Evolutionary conservation across 92 coral and sea anemone genomes (phyloP), one percentile per base, ranked within the genome.

Genomic region (Epizoanthus fatuus): DNA sequence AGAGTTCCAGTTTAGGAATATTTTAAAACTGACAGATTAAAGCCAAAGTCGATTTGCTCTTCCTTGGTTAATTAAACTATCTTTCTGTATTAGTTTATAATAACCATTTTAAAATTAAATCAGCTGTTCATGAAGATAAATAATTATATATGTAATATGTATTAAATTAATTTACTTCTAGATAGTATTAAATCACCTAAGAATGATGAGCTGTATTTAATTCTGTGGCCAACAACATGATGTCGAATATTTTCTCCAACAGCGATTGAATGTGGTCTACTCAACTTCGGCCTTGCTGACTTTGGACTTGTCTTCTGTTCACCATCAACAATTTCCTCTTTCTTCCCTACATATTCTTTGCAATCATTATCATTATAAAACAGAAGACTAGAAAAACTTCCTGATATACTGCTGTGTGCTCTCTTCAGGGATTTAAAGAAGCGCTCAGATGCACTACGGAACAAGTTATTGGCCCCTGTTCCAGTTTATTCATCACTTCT

Each of bases 391-490:
- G 92, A 92, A 47, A 95, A 82, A 57, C 98, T 95, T 85, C 96
- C 93, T 57, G 98, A 90, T 19, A 95, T 19, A 63, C 91, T 95
- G 39, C 93, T 90, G 65, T 86, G 92, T 0, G 93, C 95, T 45
- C 86, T 78, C 70, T 93, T 85, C 13, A 95, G 76, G 66, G 98
- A 95, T 22, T 89, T 82, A 55, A 95, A 83, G 25, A 95, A 87
- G 16, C 93, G 87, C n/a, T 79, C 88, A 3, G 98, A 95, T 52
- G 94, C 91, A 69, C 88, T 93, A 16, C 98, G 81, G 51, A 95
- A 87, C 73, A 95, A 87, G 77, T 89, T 91, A 78, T 39, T 80
- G 25, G 91, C 79, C n/a, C 57, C 58, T 60, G 82, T 12, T 39
- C 11, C 76, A 71, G 5, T 58, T 16, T 57, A 38, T 19, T 62